Base-by-base conservation (phyloP, 2,113 vertebrate species). In the Crotalus viridis region DNA sequence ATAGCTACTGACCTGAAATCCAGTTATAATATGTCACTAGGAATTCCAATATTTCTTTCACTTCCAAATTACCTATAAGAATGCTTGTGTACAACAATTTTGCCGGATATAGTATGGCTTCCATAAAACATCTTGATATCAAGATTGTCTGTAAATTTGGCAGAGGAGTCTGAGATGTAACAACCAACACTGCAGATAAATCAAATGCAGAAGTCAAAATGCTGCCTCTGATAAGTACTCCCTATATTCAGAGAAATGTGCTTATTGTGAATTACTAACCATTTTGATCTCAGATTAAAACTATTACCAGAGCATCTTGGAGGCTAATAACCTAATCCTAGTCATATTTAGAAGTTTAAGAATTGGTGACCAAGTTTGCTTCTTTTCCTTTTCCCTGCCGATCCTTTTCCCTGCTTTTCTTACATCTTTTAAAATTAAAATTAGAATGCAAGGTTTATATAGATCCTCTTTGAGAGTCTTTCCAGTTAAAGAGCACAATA, bases 61-160 rank as follows among this genome's bases (percentile, higher is more conserved):
- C 28, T 33, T 13, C 17, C 28, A 88, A 54, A 88, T 55, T 88
- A 88, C 28, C 8, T 64, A 12, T 89, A 81, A 55, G 46, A 90
- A 55, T 81, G 55, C 61, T 92, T 54, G n/a, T 28, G n/a, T 21
- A 88, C 92, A 85, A 94, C 54, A 69, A 10, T 21, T n/a, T 56
- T 26, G 55, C 17, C 51, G 93, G 89, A 74, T 81, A 46, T 90
- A 10, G 33, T 8, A 1, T 88, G 93, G 90, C 64, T 6, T 74
- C 12, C 19, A 94, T 12, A 56, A 85, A 90, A 86, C 94, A 26
- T 85, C 93, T 93, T 0, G 2, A 89, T 0, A 94, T n/a, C 91
- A 94, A 91, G 93, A 69, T 87, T 93, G 33, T 95, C 88, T 94
- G 95, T 9, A 3, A 97, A 95, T 91, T 92, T 94, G 93, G 96